Conservation (phyloP, 2,797 vertebrate genomes). For the Pipistrellus pygmaeus region DNA sequence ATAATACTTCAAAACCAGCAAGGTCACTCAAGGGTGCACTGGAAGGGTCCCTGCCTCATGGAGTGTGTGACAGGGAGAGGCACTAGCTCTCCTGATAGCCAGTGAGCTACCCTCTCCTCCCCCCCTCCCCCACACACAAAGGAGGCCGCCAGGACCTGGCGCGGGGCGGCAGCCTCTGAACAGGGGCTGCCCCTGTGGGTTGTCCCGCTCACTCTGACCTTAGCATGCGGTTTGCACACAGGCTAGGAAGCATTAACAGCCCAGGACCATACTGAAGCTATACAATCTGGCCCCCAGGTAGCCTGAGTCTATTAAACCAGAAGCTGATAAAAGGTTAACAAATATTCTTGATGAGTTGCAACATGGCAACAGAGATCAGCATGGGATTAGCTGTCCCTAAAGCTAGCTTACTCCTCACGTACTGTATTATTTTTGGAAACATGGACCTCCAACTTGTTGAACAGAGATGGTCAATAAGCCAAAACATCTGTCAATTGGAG, state of each 20-base stretch:
- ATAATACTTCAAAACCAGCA: slow-evolving; percentile 18
- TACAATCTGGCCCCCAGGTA: neutral
- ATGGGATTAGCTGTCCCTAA: slow-evolving; percentile 57
- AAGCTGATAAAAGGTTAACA: slow-evolving; percentile 28
- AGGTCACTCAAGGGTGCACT: neutral
- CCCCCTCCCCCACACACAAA: accelerated
- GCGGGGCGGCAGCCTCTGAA: neutral
- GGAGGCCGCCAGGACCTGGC: neutral
- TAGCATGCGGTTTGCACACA: neutral
- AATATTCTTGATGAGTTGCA: slow-evolving; percentile 2
- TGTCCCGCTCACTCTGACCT: neutral
- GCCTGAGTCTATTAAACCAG: neutral
- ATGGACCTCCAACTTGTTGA: neutral
- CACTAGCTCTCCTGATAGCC: neutral
- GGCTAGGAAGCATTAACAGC: neutral
- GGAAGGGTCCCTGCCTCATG: neutral
- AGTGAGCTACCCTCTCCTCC: neutral
- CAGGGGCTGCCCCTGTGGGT: neutral
- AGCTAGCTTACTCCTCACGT: neutral
- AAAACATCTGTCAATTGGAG: neutral
- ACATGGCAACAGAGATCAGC: neutral
- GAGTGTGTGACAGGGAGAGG: neutral
- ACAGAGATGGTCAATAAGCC: slow-evolving; percentile 43
- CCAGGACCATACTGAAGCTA: neutral
- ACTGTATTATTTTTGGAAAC: slow-evolving; percentile 62